These are phyloP conservation scores for Maccullochella peelii DNA, from an alignment of 2,113 vertebrate genomes.

Conservation along the genomic window DNA sequence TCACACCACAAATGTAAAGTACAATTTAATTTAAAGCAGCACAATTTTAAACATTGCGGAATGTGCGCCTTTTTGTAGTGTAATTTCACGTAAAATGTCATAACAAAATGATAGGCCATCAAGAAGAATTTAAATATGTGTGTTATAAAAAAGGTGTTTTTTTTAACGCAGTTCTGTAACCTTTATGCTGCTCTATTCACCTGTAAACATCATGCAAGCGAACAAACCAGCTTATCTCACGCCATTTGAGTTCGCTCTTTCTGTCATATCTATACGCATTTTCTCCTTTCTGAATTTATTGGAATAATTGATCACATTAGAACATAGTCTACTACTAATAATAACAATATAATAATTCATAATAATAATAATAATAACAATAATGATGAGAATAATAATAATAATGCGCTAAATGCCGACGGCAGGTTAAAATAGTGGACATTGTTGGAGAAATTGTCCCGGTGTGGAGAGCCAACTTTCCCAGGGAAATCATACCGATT, in stretches of 20 bases:
- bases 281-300: background rate
- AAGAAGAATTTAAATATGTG: background rate
- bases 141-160: background rate
- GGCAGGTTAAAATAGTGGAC: background rate
- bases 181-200: background rate
- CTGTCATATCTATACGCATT: background rate
- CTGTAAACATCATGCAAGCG: background rate
- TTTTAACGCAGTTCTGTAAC: background rate
- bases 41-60: background rate
- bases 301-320: background rate
- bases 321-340: background rate
- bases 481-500: slow-evolving; percentile 92
- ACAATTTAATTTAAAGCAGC: background rate
- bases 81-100: background rate
- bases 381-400: slow-evolving; percentile 9
- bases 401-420: background rate
- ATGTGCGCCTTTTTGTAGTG: background rate
- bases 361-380: slow-evolving; percentile 17
- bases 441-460: slow-evolving; percentile 47
- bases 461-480: slow-evolving; percentile 79
- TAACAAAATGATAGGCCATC: background rate
- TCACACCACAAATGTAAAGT: background rate
- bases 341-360: slow-evolving; percentile 9
- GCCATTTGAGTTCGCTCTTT: background rate
- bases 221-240: background rate